Evolutionary conservation across 2,888 invertebrate species (phyloP).

Genomic region (Zonitis immaculata): DNA sequence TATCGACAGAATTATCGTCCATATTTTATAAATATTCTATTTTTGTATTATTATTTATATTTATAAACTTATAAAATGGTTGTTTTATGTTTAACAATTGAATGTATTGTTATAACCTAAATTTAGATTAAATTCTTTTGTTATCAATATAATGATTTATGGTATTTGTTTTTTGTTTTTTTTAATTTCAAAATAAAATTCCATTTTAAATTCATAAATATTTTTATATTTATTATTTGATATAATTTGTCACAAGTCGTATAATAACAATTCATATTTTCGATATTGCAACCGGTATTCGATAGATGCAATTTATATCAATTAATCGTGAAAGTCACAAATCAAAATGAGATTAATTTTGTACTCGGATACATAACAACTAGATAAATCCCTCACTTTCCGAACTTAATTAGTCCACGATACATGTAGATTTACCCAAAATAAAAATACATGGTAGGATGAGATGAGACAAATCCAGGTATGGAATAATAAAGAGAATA

Average conservation of each 20-base stretch:
- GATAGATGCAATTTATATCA: constrained; percentile 24
- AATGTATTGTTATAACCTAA: background rate
- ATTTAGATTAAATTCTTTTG: too few relatives aligned
- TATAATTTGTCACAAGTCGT: background rate
- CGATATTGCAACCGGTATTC: constrained; percentile 6
- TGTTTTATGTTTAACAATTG: too few relatives aligned
- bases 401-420: constrained; percentile 23
- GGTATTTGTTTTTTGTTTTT: too few relatives aligned
- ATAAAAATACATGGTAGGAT: constrained; percentile 12
- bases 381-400: constrained; percentile 22
- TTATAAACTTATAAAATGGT: too few relatives aligned
- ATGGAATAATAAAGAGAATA: too few relatives aligned
- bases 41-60: too few relatives aligned
- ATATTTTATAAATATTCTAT: too few relatives aligned
- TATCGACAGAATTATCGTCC: too few relatives aligned
- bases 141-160: too few relatives aligned
- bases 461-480: constrained; percentile 9
- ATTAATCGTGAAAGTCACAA: constrained; percentile 24
- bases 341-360: constrained; percentile 28
- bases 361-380: constrained; percentile 26
- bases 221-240: too few relatives aligned
- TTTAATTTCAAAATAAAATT: too few relatives aligned
- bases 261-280: background rate
- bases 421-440: constrained; percentile 14
- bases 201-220: too few relatives aligned